Conservation (phyloP, 2,888 invertebrate species). For the Malthinus seriepunctatus region DNA sequence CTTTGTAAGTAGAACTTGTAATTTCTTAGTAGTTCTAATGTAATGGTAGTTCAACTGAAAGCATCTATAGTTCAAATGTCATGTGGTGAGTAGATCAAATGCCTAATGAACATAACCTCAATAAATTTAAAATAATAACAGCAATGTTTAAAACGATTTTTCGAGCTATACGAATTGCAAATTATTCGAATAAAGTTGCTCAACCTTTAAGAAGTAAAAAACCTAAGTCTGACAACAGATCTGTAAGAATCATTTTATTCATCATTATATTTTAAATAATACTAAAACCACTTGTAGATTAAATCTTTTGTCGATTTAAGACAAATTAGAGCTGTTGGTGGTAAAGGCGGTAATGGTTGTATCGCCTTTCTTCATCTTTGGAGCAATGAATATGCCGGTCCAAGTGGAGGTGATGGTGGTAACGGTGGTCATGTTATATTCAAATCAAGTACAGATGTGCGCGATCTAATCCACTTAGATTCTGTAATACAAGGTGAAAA, state of each 20-base stretch:
- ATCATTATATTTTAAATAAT: not conserved
- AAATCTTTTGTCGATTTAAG: constrained; percentile 71
- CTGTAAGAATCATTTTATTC: constrained; percentile 45
- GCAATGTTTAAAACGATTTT: not conserved
- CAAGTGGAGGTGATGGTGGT: constrained; percentile 97
- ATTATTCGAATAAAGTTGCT: constrained; percentile 36
- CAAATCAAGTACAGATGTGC: constrained; percentile 68
- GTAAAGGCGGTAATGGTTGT: constrained; percentile 92
- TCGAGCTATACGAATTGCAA: not conserved
- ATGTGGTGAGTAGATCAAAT: too few relatives aligned
- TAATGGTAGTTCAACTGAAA: not conserved
- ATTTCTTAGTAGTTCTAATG: not conserved
- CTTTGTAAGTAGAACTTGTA: not conserved
- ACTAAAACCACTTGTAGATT: constrained; percentile 45
- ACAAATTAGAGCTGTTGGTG: constrained; percentile 69
- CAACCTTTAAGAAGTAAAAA: constrained; percentile 55
- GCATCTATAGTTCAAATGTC: too few relatives aligned
- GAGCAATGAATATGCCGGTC: constrained; percentile 88
- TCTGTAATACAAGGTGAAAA: constrained; percentile 64
- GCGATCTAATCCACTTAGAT: constrained; percentile 70
- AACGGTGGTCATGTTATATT: constrained; percentile 94
- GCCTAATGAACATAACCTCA: constrained; percentile 6
- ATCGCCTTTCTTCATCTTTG: constrained; percentile 83
- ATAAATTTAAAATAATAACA: not conserved
- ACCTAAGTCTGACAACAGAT: constrained; percentile 53